Base-by-base conservation (phyloP, 2,888 invertebrate species). In the Oeneis ivallda region DNA sequence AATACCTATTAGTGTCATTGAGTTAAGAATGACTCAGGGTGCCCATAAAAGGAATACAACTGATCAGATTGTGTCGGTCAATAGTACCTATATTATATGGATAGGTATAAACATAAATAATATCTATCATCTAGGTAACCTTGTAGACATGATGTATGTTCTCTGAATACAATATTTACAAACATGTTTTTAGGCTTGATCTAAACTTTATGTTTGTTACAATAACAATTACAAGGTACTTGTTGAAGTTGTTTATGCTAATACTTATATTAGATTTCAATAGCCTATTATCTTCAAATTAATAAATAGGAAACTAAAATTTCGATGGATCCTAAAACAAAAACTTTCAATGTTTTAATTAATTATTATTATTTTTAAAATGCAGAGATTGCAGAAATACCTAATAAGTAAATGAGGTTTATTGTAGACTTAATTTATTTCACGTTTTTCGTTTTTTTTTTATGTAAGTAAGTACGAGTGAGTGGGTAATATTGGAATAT, bases 71-170 rank as follows among this genome's bases (percentile, higher is more conserved):
- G 26, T n/a, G 43, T 57, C 43, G 43, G 6, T 41, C 10, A 43
- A 15, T 45, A 54, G 26, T 26, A 26, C 26, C 4, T 10, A 34
- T 15, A n/a, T n/a, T n/a, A n/a, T 37, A 37, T 17, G 11, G 8
- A 9, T 9, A 45, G 13, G 13, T 41, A 11, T 26, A 41, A 7
- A 0, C 10, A 41, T 26, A n/a, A n/a, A n/a, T n/a, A n/a, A n/a
- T 34, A 13, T 13, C 57, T 41, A 8, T 37, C 17, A 47, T 49
- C 17, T 60, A 19, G 17, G 2, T 47, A 47, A 49, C 60, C 60
- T 60, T 60, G 60, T 37, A 61, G 52, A 41, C 45, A 47, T 37
- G 47, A 32, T 50, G 19, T 49, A 13, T 60, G 47, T 60, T 49
- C 49, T 50, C 34, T 13, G 49, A 60, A 60, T 60, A 50, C 13